A percentile compares a stretch with the other conserved stretches of the same genome.
phyloP scores from a whole-genome alignment of 2,888 invertebrate genomes.

The Ormyrus labotus region DNA sequence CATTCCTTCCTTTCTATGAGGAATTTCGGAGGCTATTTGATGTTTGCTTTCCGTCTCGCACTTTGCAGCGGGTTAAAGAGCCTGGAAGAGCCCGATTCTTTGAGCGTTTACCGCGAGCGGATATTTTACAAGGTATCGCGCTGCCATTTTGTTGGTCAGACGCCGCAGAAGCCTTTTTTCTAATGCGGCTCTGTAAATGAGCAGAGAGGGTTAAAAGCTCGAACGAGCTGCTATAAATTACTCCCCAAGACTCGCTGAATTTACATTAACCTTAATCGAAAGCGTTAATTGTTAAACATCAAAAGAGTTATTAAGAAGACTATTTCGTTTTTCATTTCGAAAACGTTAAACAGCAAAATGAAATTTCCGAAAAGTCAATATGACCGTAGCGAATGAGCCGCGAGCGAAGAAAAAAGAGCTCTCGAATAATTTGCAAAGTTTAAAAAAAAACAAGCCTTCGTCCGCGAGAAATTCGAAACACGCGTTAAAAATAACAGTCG shows the following conservation, averaged over 20 bases:
- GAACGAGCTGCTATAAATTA: not conserved
- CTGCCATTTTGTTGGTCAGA: constrained; percentile 42
- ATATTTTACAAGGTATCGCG: constrained; percentile 36
- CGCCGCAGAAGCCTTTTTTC: not conserved
- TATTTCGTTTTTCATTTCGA: too few relatives aligned
- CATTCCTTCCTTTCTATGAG: not conserved
- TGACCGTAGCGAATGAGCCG: not conserved
- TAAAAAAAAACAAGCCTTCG: not conserved
- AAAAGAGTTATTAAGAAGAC: too few relatives aligned
- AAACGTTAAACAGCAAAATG: too few relatives aligned
- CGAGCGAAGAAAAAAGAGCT: not conserved
- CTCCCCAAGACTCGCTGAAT: too few relatives aligned
- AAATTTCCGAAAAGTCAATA: not conserved
- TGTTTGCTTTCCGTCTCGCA: constrained; percentile 15
- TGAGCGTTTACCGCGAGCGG: not conserved
- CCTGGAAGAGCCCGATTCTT: constrained; percentile 31
- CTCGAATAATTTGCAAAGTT: constrained; percentile 21
- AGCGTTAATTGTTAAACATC: too few relatives aligned
- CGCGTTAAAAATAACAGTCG: constrained; percentile 50
- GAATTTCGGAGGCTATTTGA: constrained; percentile 23
- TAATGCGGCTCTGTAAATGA: not conserved
- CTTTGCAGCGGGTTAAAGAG: constrained; percentile 4
- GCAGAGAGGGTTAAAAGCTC: not conserved
- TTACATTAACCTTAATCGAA: too few relatives aligned
- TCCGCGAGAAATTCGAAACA: constrained; percentile 40